Percentiles rank a stretch among this genome's conserved stretches.
Evolutionary conservation across 2,888 invertebrate species (phyloP).

Genomic region (Atherix ibis): DNA sequence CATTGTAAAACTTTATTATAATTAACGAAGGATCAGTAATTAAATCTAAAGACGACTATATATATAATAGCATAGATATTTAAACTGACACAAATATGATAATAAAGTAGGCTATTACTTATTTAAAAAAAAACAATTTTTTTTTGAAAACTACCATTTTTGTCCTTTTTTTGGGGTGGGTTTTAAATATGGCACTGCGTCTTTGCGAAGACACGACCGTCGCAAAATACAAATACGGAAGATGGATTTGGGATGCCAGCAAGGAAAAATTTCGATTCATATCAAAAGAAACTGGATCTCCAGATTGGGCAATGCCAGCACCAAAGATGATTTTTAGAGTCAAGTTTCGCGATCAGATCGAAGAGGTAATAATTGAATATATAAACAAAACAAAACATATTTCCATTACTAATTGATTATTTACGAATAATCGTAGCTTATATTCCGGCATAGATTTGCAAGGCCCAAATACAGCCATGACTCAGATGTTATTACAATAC

Average conservation of each 20-base stretch:
- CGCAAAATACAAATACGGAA: constrained; percentile 21
- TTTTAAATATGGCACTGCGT: constrained; percentile 14
- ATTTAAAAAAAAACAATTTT: too few relatives aligned
- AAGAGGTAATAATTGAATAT: constrained; percentile 23
- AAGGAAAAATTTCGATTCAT: constrained; percentile 18
- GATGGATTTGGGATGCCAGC: constrained; percentile 22
- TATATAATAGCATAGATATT: too few relatives aligned
- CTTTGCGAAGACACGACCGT: constrained; percentile 19
- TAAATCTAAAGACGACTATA: too few relatives aligned
- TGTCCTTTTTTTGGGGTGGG: too few relatives aligned
- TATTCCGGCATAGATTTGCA: constrained; percentile 14
- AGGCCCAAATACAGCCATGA: constrained; percentile 18
- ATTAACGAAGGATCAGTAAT: too few relatives aligned
- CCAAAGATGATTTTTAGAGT: constrained; percentile 18
- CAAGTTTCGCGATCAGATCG: constrained; percentile 19
- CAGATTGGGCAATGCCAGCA: constrained; percentile 8
- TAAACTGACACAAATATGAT: too few relatives aligned
- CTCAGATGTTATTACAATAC: constrained; percentile 20
- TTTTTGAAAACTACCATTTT: too few relatives aligned
- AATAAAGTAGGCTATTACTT: too few relatives aligned
- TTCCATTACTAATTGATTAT: background rate
- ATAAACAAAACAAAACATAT: background rate
- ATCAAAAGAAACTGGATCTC: constrained; percentile 8
- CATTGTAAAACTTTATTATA: too few relatives aligned
- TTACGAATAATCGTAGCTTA: constrained; percentile 6